Evolutionary conservation across 1,140 invertebrate species (phyloP).

Genomic region (Dendrolimus punctatus): DNA sequence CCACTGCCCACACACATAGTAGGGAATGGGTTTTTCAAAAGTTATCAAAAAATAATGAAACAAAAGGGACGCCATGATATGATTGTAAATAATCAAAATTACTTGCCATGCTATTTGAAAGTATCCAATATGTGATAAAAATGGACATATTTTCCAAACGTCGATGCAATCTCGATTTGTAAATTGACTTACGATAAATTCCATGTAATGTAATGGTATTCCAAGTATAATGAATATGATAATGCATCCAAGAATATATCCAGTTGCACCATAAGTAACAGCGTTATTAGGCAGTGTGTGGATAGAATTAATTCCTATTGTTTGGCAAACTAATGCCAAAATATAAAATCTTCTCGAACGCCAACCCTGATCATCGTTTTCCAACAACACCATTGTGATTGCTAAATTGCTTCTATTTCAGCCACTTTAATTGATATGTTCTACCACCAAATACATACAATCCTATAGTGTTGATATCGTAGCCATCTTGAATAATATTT

Average conservation of each 20-base stretch:
- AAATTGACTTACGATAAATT: slow-evolving; percentile 76
- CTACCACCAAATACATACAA: too few relatives aligned
- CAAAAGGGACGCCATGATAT: slow-evolving; percentile 29
- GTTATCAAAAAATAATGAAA: slow-evolving; percentile 57
- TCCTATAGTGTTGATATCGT: too few relatives aligned
- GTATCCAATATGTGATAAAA: slow-evolving; percentile 45
- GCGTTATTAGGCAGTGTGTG: slow-evolving; percentile 28
- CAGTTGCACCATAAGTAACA: slow-evolving; percentile 26
- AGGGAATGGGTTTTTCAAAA: slow-evolving; percentile 49
- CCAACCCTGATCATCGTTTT: slow-evolving; percentile 8
- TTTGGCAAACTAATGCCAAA: slow-evolving; percentile 20
- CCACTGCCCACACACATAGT: slow-evolving; percentile 44
- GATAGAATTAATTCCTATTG: slow-evolving; percentile 14
- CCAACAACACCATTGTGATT: slow-evolving; percentile 1
- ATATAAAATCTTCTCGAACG: slow-evolving; percentile 14
- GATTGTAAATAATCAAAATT: slow-evolving; percentile 34
- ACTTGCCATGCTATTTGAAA: slow-evolving; percentile 36
- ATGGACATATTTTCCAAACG: slow-evolving; percentile 48
- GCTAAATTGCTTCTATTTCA: too few relatives aligned
- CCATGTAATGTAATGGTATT: slow-evolving; percentile 77
- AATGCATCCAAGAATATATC: slow-evolving; percentile 23
- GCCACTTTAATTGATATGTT: too few relatives aligned
- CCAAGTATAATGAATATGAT: slow-evolving; percentile 46
- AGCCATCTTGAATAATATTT: too few relatives aligned
- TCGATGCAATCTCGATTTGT: slow-evolving; percentile 76